Evolutionary conservation across 2,113 vertebrate genomes (phyloP), one percentile per base, ranked within the genome.

Genomic region (Phalacrocorax brasilianus): DNA sequence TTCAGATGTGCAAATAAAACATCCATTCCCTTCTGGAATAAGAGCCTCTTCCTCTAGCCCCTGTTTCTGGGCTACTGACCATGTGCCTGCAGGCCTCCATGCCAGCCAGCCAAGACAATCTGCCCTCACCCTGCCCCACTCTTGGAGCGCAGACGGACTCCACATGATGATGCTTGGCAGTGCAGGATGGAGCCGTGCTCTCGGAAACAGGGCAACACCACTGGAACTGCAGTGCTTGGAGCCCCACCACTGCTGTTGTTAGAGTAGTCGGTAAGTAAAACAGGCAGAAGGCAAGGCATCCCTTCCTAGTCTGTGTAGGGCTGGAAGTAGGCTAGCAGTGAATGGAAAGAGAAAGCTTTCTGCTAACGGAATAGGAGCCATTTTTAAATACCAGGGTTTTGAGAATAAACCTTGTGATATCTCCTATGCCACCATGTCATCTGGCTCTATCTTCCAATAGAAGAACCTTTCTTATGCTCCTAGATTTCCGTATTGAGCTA

Each of bases 1-100:
- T 84, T 17, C 94, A 98, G 98, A 78, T 58, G 22, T 8, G 3
- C 66, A 6, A 74, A 67, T 87, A 81, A 52, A 72, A 10, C 50
- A 76, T 21, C 78, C 32, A 1, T 84, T 95, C 44, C 35, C 70
- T 27, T 67, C 79, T 0, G 75, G 95, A 83, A 14, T 95, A 50
- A 97, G 97, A 97, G 58, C 97, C 4, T 98, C 97, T 88, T 96
- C 91, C 56, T 98, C 98, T 33, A 98, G 97, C 79, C 98, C 98
- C 9, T 97, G 83, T 75, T 98, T 98, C 92, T 97, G 95, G 94
- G 88, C 88, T 76, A 6, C 93, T 35, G 97, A 97, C 44, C 66
- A 2, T 83, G 53, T 74, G 30, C 40, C 50, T 70, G 42, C 62
- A 42, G 86, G 28, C 20, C 82, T 75, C 33, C 91, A 16, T 6